Evolutionary conservation across 2,113 vertebrate genomes (phyloP), one percentile per base, ranked within the genome.

Genomic region (Tetrao urogallus): DNA sequence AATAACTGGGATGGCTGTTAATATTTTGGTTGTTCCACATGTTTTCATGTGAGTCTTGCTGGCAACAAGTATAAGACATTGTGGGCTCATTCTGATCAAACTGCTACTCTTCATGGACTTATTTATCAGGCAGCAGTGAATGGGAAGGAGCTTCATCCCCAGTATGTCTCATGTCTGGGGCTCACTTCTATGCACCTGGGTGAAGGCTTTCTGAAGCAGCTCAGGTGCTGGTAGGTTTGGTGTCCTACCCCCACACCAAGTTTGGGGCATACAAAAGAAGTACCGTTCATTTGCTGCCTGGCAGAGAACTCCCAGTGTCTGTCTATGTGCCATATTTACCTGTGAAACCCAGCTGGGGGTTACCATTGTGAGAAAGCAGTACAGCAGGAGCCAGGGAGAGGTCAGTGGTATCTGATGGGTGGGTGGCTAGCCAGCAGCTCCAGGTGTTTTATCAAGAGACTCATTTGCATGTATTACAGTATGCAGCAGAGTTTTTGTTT

Each of bases 181-280:
- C 30, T 89, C 52, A 18, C 2, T 3, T 24, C 30, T 52, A 2
- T 24, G 27, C 60, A 70, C 28, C 22, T 58, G 34, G 60, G 30
- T 22, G 36, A 69, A 71, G 19, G 63, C n/a, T 60, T 71, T 60
- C 34, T 82, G 63, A 78, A 85, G 82, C n/a, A 82, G 30, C 30
- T 21, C 56, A 45, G 69, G 61, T 0, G 0, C 43, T 42, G 70
- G 34, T 36, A 84, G 30, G 36, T 42, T 80, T 17, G 3, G 65
- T 56, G 42, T 48, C 47, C 42, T 25, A 57, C 9, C 32, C 45
- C 5, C 1, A 0, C 21, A 12, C 11, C 0, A 7, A 30, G n/a
- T 66, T 82, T 19, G 71, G 69, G 57, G 17, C 52, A 43, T 6
- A 2, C 25, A 82, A 63, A 81, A 47, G 0, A 0, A 83, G 21